A percentile compares a stretch with the other conserved stretches of the same genome.
These are phyloP conservation scores for Lordiphosa collinella DNA, from an alignment of 1,140 invertebrate species.

Conservation along the genomic window DNA sequence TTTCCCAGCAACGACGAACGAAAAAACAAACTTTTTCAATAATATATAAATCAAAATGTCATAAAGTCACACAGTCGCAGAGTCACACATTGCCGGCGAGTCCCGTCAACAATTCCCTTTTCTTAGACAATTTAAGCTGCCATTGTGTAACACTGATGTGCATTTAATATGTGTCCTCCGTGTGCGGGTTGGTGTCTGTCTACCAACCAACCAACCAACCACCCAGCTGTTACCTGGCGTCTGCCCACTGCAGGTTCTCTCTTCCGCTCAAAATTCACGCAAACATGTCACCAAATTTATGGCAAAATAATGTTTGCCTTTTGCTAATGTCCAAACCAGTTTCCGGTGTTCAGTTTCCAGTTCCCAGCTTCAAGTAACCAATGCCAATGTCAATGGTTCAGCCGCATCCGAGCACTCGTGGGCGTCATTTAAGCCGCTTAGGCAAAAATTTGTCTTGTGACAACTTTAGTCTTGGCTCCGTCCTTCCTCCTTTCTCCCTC, in stretches of 20 bases:
- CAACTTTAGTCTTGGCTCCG: constrained; percentile 1
- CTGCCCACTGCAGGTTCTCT: constrained; percentile 16
- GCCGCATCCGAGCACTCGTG: no score
- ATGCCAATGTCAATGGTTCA: constrained; percentile 6
- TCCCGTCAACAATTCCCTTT: constrained; percentile 21
- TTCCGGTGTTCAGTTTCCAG: background rate
- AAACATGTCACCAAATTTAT: constrained; percentile 79
- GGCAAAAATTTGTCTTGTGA: constrained; percentile 6
- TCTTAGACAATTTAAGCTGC: constrained; percentile 64
- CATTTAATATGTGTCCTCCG: constrained; percentile 57
- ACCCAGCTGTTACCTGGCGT: constrained; percentile 67
- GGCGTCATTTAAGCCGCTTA: constrained; percentile 27
- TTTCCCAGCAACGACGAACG: constrained; percentile 21
- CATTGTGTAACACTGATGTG: constrained; percentile 54
- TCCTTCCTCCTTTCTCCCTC: background rate
- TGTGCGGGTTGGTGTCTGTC: constrained; percentile 7
- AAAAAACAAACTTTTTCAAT: constrained; percentile 69
- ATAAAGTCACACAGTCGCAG: constrained; percentile 49
- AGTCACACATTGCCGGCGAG: constrained; percentile 41
- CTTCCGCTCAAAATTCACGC: constrained; percentile 59
- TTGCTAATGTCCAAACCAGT: constrained; percentile 33
- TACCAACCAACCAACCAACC: constrained; percentile 18
- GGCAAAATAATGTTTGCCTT: constrained; percentile 70
- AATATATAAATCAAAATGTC: constrained; percentile 79
- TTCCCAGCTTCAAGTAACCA: constrained; percentile 7